Base-by-base conservation (phyloP, 37 sponge, comb jelly and placozoan genomes). In the Halichondria panicea region DNA sequence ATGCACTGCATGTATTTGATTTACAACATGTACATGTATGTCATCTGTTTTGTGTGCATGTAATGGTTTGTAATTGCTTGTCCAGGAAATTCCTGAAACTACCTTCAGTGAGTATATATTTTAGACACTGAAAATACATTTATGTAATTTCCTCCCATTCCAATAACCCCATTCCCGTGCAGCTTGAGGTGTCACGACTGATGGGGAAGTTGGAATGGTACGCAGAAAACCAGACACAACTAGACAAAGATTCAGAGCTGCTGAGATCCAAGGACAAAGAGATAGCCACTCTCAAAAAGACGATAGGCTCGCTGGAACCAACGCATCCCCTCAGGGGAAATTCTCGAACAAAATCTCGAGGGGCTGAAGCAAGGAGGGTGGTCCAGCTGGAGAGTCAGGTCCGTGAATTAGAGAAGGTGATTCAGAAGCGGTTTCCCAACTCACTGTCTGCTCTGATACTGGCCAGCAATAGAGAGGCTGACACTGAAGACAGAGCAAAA, bases 381-480 rank as follows among this genome's bases (percentile, higher is more conserved):
- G 61, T 68, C 39, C 76, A 76, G 28, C 82, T 90, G 42, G 87
- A 85, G 73, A 70, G 74, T 2, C 81, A 80, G 61, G 79, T 91
- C 53, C 71, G 63, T n/a, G 92, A 87, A 34, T 63, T 91, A 62
- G 84, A 91, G 54, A 61, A 70, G 7, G 64, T 87, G 31, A 83
- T 91, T 21, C 71, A 66, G 74, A 74, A 77, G 42, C 38, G 84
- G 3, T 87, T 80, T 37, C 92, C 92, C 54, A 91, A 91, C 60
- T 91, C 92, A 31, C 63, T 91, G 19, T 68, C 92, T 25, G 92
- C 92, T 11, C 71, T 91, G 37, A 87, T 91, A 44, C 56, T 78
- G 30, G 75, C 92, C 42, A 66, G 54, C 31, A 64, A 55, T 25
- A 36, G 37, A 15, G 75, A 41, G 27, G 59, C 25, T 18, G 76